A percentile compares a stretch with the other conserved stretches of the same genome.
phyloP scores from a whole-genome alignment of 2,113 vertebrate genomes.

The Sapayoa aenigma region DNA sequence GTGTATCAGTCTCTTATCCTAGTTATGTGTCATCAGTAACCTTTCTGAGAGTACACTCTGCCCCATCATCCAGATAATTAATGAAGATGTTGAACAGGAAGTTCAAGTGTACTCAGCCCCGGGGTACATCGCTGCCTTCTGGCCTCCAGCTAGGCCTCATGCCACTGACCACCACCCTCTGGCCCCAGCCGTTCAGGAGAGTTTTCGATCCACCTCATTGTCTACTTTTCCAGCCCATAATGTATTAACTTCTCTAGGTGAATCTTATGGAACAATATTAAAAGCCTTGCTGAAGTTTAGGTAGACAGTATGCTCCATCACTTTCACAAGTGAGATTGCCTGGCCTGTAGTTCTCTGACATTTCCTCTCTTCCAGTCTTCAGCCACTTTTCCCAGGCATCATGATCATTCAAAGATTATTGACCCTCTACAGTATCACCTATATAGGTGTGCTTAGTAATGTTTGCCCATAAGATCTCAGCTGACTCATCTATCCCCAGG shows the following conservation, averaged over 20 bases:
- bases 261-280: background rate
- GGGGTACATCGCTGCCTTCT: background rate
- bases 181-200: background rate
- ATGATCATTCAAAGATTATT: background rate
- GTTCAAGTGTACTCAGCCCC: background rate
- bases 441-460: background rate
- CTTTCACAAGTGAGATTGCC: background rate
- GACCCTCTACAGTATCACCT: background rate
- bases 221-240: background rate
- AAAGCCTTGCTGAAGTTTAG: background rate
- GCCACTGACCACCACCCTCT: background rate
- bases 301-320: background rate
- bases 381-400: background rate
- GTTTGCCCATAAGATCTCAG: background rate
- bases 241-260: background rate
- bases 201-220: background rate
- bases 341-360: background rate
- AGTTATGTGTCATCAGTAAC: rapidly evolving
- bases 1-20: background rate
- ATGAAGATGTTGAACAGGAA: background rate
- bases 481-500: background rate
- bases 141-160: background rate
- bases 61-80: background rate
- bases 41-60: background rate
- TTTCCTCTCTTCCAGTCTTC: background rate